phyloP scores from a whole-genome alignment of 1,140 invertebrate genomes.

The Monomorium pharaonis region DNA sequence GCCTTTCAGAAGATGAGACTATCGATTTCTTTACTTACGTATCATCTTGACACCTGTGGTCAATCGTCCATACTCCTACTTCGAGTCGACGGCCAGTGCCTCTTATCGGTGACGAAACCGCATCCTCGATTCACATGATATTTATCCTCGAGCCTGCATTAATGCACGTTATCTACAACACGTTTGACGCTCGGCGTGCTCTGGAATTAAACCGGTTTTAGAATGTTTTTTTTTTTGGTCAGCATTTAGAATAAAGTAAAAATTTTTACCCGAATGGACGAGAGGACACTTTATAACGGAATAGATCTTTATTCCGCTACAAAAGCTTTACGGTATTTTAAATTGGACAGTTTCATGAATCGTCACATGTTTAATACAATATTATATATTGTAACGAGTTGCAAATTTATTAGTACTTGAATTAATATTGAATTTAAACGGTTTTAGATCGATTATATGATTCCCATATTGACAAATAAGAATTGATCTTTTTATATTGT shows the following conservation, averaged over 20 bases:
- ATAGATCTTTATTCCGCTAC: not conserved
- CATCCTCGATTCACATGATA: not conserved
- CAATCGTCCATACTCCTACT: not conserved
- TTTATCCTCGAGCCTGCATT: not conserved
- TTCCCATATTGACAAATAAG: not conserved
- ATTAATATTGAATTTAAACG: not conserved
- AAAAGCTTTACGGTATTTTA: not conserved
- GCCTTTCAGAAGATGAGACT: conserved; percentile 2
- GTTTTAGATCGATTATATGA: not conserved
- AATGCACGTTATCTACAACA: not conserved
- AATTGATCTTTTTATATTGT: not conserved
- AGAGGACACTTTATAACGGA: not conserved
- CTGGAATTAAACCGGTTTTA: not conserved
- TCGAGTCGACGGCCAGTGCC: not conserved
- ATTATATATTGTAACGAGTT: not conserved
- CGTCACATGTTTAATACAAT: not conserved
- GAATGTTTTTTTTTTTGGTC: not conserved
- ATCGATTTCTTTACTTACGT: conserved; percentile 4
- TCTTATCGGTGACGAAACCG: not conserved
- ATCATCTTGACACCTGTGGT: conserved; percentile 40
- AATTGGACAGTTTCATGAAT: not conserved
- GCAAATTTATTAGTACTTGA: not conserved
- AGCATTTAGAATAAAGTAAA: not conserved
- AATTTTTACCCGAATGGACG: not conserved
- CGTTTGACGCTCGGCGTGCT: not conserved